Evolutionary conservation across 1,140 invertebrate genomes (phyloP).

Genomic region (Cydia fagiglandana): DNA sequence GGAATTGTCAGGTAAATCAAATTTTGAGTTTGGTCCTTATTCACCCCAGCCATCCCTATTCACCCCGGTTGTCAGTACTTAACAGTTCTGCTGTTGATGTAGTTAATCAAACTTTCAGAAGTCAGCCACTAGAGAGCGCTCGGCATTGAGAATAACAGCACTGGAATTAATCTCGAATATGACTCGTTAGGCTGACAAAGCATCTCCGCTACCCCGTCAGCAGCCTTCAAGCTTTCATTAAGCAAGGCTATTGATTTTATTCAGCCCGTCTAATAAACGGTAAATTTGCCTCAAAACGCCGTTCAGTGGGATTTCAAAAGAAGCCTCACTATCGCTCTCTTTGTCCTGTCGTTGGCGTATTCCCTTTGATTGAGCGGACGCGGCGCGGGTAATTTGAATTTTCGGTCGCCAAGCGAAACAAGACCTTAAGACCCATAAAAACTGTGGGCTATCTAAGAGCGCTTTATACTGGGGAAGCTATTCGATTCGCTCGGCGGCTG

Average conservation of each 20-base stretch:
- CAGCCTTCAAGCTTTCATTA: slow-evolving; percentile 69
- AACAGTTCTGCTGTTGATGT: not conserved
- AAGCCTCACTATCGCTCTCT: slow-evolving; percentile 50
- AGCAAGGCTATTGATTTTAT: slow-evolving; percentile 64
- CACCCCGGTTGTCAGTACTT: too few species aligned
- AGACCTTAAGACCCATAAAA: not conserved
- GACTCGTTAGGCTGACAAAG: slow-evolving; percentile 56
- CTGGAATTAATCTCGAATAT: slow-evolving; percentile 56
- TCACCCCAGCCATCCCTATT: too few species aligned
- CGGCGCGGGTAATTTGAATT: not conserved
- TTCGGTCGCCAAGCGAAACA: not conserved
- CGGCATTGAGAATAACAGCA: not conserved
- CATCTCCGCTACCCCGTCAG: slow-evolving; percentile 59
- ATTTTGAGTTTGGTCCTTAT: too few species aligned
- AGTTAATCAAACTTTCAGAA: not conserved
- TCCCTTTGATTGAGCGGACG: not conserved
- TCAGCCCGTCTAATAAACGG: slow-evolving; percentile 61
- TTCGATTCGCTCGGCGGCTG: not conserved
- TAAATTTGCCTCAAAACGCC: slow-evolving; percentile 57
- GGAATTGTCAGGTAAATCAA: too few species aligned
- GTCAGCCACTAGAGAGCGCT: not conserved
- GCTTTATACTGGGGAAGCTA: not conserved
- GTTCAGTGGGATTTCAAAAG: slow-evolving; percentile 46
- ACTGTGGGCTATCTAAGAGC: too few species aligned
- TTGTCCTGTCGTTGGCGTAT: slow-evolving; percentile 43